These are phyloP conservation scores for Platyrinchus mystaceus DNA, from an alignment of 2,797 vertebrate genomes.

Conservation along the genomic window DNA sequence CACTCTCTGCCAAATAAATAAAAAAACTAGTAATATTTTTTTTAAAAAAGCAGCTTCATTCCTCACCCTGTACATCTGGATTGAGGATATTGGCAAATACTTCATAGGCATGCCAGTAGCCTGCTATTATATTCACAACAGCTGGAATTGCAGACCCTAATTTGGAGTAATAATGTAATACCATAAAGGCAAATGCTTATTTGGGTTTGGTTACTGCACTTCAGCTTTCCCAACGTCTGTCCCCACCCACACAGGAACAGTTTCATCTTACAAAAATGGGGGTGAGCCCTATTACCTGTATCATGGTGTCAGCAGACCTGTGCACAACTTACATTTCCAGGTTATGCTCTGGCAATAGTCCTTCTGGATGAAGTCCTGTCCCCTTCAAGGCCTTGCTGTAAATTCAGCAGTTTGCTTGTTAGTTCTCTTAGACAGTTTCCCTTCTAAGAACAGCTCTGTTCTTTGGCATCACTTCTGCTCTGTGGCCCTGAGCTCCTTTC, in stretches of 20 bases:
- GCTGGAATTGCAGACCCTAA: constrained; percentile 12
- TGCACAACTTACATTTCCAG: neutral
- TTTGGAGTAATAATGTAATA: neutral
- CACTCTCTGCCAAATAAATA: neutral
- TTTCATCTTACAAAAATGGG: constrained; percentile 6
- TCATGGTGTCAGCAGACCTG: neutral
- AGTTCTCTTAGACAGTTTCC: neutral
- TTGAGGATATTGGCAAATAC: neutral
- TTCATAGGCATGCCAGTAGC: neutral
- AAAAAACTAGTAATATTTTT: neutral
- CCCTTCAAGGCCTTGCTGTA: neutral
- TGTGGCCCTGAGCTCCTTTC: neutral
- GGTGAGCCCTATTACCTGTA: neutral
- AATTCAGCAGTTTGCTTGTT: neutral
- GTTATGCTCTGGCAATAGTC: neutral
- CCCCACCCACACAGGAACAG: constrained; percentile 5
- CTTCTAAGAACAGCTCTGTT: neutral
- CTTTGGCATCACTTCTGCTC: neutral
- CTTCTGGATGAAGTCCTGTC: neutral
- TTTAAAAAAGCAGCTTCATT: neutral
- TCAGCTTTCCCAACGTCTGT: constrained; percentile 17
- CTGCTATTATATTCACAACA: neutral
- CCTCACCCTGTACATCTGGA: neutral
- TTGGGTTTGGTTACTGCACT: constrained; percentile 7
- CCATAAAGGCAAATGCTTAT: neutral